Conservation (phyloP, 35 echinoderm and acorn worm species). For the Holothuria glaberrima region DNA sequence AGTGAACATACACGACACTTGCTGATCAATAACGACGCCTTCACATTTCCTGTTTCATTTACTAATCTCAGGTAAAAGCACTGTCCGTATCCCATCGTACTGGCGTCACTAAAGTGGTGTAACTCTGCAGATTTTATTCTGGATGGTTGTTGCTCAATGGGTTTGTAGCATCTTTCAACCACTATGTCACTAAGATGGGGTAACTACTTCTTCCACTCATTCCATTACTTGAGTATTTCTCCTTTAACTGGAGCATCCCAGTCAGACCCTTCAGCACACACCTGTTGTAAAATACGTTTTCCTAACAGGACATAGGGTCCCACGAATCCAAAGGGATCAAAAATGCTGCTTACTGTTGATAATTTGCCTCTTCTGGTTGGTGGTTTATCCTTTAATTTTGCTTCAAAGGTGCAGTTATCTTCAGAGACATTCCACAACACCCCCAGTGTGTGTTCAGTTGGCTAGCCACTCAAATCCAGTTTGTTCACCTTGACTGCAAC, state of each 20-base stretch:
- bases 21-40: conserved; percentile 48
- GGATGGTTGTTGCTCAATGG: conserved; percentile 17
- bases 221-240: conserved; percentile 26
- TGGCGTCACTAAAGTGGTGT: conserved; percentile 84
- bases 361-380: conserved; percentile 65
- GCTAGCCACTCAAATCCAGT: conserved; percentile 49
- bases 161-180: conserved; percentile 67
- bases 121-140: conserved; percentile 15
- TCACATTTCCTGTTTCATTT: conserved; percentile 20
- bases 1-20: conserved; percentile 63
- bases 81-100: conserved; percentile 60
- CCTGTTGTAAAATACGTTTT: conserved; percentile 34
- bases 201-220: conserved; percentile 22
- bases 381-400: conserved; percentile 51
- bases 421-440: conserved; percentile 51
- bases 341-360: conserved; percentile 56
- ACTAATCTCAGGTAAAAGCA: conserved; percentile 67
- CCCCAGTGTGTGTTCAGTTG: conserved; percentile 63
- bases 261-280: conserved; percentile 41
- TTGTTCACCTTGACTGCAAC: background rate
- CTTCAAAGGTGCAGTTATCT: conserved; percentile 54
- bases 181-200: conserved; percentile 32
- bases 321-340: conserved; percentile 58
- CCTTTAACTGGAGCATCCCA: conserved; percentile 53
- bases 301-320: conserved; percentile 49